These are phyloP conservation scores for Lasiommata megera DNA, from an alignment of 2,888 invertebrate genomes.

Conservation along the genomic window DNA sequence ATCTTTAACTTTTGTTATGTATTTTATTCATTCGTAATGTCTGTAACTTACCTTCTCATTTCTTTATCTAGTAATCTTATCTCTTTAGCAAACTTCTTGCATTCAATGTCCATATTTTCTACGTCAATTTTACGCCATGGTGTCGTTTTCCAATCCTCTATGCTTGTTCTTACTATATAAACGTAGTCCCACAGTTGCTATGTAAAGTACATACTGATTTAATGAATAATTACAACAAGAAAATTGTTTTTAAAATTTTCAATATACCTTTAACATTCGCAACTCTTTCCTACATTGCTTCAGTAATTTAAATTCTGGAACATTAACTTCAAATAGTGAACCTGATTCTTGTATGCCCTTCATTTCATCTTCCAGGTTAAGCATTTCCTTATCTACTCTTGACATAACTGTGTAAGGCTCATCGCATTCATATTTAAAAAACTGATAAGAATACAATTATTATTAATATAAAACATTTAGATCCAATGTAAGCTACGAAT, in stretches of 20 bases:
- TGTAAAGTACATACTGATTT: constrained; percentile 21
- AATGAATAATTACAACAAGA: background rate
- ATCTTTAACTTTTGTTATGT: background rate
- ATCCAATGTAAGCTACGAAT: background rate
- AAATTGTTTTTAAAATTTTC: background rate
- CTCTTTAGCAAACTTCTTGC: constrained; percentile 98
- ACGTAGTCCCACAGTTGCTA: constrained; percentile 98
- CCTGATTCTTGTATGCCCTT: constrained; percentile 92
- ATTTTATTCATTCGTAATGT: background rate
- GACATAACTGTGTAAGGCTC: constrained; percentile 89
- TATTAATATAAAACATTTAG: background rate
- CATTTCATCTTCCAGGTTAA: constrained; percentile 93
- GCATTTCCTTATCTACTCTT: constrained; percentile 88
- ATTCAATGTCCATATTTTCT: constrained; percentile 99
- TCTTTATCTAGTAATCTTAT: constrained; percentile 96
- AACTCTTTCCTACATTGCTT: constrained; percentile 96
- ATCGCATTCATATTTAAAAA: constrained; percentile 88
- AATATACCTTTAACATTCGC: constrained; percentile 88
- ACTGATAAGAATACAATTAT: constrained; percentile 48
- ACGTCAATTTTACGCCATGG: constrained; percentile 98
- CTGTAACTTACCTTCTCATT: constrained; percentile 84
- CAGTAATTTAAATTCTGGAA: constrained; percentile 96
- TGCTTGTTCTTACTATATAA: constrained; percentile 92
- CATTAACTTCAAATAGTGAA: constrained; percentile 95
- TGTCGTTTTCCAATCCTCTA: constrained; percentile 98